Percentiles rank a stretch among this genome's conserved stretches.
Evolutionary conservation across 1,140 invertebrate species (phyloP).

Genomic region (Anastrepha obliqua): DNA sequence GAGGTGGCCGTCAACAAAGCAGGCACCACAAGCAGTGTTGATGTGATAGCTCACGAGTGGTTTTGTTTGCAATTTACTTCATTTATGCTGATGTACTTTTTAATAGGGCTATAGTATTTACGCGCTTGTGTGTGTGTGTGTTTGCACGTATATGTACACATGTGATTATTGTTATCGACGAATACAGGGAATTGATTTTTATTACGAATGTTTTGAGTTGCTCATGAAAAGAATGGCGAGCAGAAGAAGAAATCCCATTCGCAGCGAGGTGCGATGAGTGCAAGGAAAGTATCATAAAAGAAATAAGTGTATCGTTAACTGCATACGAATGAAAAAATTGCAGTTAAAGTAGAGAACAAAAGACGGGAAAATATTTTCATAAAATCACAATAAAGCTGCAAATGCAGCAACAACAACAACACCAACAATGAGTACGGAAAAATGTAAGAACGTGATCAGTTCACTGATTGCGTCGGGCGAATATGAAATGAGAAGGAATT

Average conservation of each 20-base stretch:
- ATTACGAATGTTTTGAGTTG: constrained; percentile 4
- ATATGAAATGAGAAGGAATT: background rate
- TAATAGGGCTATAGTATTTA: no score
- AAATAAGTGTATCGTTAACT: background rate
- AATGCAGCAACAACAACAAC: background rate
- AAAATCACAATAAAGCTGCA: constrained; percentile 9
- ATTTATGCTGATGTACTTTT: background rate
- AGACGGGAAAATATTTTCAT: background rate
- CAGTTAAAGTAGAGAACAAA: background rate
- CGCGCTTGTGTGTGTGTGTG: background rate
- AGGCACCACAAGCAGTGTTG: background rate
- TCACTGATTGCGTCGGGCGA: background rate
- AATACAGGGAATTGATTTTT: constrained; percentile 13
- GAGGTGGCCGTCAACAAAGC: background rate
- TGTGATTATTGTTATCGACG: constrained; percentile 7
- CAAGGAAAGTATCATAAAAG: background rate
- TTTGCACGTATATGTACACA: background rate
- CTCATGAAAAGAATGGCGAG: background rate
- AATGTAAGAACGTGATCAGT: constrained; percentile 12
- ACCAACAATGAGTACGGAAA: background rate
- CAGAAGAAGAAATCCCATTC: no score
- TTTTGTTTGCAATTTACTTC: constrained; percentile 20
- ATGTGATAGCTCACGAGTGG: background rate
- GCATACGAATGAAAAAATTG: background rate
- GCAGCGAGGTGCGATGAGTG: background rate